A percentile compares a stretch with the other conserved stretches of the same genome.
Evolutionary conservation across 2,113 vertebrate species (phyloP).

Genomic region (Haliaeetus leucogaster): DNA sequence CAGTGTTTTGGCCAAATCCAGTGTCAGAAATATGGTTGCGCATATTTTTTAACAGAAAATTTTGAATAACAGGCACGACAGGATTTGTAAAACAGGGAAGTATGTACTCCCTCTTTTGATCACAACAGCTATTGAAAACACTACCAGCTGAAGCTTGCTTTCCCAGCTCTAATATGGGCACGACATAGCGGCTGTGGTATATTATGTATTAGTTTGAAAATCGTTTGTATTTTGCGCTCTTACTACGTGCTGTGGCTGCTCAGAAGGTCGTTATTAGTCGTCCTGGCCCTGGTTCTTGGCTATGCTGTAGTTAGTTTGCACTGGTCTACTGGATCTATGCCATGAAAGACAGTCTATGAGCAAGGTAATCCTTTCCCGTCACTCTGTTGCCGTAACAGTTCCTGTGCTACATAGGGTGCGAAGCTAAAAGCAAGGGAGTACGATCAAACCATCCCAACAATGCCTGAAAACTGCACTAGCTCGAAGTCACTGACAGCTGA

Average conservation of each 20-base stretch:
- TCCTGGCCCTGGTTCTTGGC: neutral
- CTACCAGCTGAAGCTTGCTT: neutral
- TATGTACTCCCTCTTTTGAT: rapidly evolving
- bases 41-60: neutral
- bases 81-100: neutral
- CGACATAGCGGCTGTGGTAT: neutral
- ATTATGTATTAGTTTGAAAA: neutral
- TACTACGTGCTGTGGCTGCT: neutral
- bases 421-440: neutral
- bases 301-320: neutral
- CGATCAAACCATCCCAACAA: neutral
- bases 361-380: neutral
- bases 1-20: neutral
- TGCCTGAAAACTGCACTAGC: neutral
- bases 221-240: neutral
- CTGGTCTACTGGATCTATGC: neutral
- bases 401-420: neutral
- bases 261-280: neutral
- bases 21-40: neutral
- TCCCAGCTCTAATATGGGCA: neutral
- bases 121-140: neutral
- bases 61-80: neutral
- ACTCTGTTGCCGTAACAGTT: neutral
- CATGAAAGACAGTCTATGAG: neutral
- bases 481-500: neutral